phyloP scores from a whole-genome alignment of 2,797 vertebrate genomes.

The Takifugu rubripes region DNA sequence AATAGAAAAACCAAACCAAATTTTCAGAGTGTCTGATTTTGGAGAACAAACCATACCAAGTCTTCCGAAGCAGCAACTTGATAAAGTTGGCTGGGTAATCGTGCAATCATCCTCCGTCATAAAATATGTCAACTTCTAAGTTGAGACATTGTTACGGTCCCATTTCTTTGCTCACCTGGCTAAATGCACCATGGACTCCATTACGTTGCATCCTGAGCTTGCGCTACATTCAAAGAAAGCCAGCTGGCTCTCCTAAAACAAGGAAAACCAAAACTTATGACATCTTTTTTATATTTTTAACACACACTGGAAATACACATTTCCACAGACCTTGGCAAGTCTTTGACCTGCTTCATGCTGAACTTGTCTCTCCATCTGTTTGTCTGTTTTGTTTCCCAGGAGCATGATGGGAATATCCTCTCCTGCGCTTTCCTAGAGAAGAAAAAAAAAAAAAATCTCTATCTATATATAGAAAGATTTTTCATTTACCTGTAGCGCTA shows the following conservation, averaged over 20 bases:
- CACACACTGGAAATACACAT: too few species aligned
- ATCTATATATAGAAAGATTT: too few species aligned
- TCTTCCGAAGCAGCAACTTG: too few species aligned
- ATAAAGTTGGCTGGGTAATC: too few species aligned
- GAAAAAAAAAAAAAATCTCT: slow-evolving; percentile 16
- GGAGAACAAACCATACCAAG: too few species aligned
- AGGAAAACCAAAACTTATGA: slow-evolving; percentile 6
- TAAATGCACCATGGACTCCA: slow-evolving; percentile 82
- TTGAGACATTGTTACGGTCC: neutral
- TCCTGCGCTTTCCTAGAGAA: slow-evolving; percentile 81
- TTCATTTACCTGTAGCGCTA: too few species aligned
- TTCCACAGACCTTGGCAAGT: slow-evolving; percentile 82
- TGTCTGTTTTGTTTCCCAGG: slow-evolving; percentile 90
- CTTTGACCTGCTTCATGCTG: slow-evolving; percentile 76
- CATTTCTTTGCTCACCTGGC: slow-evolving; percentile 78
- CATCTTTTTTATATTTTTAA: too few species aligned
- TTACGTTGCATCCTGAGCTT: slow-evolving; percentile 80
- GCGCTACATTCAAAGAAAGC: slow-evolving; percentile 93
- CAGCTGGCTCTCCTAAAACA: slow-evolving; percentile 80
- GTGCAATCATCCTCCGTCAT: too few species aligned
- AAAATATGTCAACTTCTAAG: neutral
- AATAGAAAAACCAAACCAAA: too few species aligned
- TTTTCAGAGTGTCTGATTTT: too few species aligned
- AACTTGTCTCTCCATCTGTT: slow-evolving; percentile 81
- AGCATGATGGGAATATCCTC: slow-evolving; percentile 85